Percentiles rank a stretch among this genome's conserved stretches.
Conservation (phyloP, 2,113 vertebrate species). For the Forbesichthys papilliferus region DNA sequence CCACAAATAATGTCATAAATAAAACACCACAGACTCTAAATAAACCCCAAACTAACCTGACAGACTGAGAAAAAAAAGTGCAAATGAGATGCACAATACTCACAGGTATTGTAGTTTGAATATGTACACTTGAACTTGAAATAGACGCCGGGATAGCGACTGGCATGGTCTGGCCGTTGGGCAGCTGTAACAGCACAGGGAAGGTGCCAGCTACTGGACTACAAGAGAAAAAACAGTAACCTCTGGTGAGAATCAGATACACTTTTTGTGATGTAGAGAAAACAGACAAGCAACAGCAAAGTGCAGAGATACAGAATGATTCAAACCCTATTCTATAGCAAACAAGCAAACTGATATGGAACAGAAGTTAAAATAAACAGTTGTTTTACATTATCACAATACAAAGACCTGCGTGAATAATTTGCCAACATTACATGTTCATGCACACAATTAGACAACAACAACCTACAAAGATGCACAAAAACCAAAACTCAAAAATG, state of each 20-base stretch:
- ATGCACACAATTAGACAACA: constrained; percentile 15
- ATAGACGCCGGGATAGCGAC: constrained; percentile 97
- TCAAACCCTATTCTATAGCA: constrained; percentile 8
- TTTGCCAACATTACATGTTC: not conserved
- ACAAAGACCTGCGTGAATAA: not conserved
- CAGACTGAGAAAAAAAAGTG: constrained; percentile 1
- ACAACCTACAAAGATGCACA: constrained; percentile 38
- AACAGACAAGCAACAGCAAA: constrained; percentile 9
- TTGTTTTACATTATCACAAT: not conserved
- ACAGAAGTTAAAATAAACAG: constrained; percentile 20
- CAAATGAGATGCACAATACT: constrained; percentile 60
- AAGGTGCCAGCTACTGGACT: constrained; percentile 96
- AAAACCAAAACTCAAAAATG: constrained; percentile 44
- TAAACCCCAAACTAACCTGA: not conserved
- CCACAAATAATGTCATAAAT: not conserved
- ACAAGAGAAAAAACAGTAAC: constrained; percentile 76
- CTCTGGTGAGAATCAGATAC: constrained; percentile 18
- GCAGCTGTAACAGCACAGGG: constrained; percentile 97
- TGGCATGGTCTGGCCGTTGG: constrained; percentile 98
- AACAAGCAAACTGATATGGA: constrained; percentile 35
- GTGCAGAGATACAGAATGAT: constrained; percentile 3
- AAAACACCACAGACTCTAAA: not conserved
- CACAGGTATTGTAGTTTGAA: constrained; percentile 96
- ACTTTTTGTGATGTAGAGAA: not conserved
- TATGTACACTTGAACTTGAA: constrained; percentile 95